phyloP scores from a whole-genome alignment of 2,888 invertebrate genomes.

The Spilarctia lutea region DNA sequence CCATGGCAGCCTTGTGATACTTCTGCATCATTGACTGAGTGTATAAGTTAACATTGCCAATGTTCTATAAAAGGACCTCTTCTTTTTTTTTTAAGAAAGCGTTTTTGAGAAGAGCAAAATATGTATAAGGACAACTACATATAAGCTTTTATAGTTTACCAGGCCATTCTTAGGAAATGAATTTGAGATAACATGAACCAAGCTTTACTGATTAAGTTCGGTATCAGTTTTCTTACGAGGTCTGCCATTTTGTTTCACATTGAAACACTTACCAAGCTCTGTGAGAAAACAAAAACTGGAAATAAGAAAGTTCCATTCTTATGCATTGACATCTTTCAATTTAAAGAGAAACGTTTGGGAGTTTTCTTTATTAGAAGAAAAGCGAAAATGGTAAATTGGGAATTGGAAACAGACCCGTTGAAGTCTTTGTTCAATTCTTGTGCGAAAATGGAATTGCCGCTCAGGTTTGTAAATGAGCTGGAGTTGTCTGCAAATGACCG shows the following conservation, averaged over 20 bases:
- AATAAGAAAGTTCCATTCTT: constrained; percentile 32
- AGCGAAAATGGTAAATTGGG: constrained; percentile 49
- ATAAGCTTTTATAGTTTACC: background rate
- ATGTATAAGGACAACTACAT: background rate
- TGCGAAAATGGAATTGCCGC: constrained; percentile 54
- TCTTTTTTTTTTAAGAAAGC: background rate
- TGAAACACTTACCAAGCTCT: constrained; percentile 29
- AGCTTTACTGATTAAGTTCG: background rate
- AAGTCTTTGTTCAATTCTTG: constrained; percentile 51
- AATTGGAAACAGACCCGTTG: constrained; percentile 48
- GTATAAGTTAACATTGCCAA: no score
- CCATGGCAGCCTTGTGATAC: no score
- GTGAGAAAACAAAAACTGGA: constrained; percentile 32
- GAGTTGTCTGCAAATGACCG: constrained; percentile 34
- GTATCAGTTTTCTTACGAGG: constrained; percentile 12
- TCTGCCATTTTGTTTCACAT: constrained; percentile 28
- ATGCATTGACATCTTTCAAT: constrained; percentile 55
- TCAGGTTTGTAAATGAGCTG: constrained; percentile 52
- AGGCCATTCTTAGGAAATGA: background rate
- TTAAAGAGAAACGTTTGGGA: constrained; percentile 39
- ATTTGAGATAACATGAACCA: background rate
- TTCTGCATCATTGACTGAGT: no score
- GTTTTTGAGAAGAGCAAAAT: background rate
- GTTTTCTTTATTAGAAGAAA: constrained; percentile 45
- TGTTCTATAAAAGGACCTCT: background rate